Conservation (phyloP, 2,797 vertebrate species). For the Poecile montanus region DNA sequence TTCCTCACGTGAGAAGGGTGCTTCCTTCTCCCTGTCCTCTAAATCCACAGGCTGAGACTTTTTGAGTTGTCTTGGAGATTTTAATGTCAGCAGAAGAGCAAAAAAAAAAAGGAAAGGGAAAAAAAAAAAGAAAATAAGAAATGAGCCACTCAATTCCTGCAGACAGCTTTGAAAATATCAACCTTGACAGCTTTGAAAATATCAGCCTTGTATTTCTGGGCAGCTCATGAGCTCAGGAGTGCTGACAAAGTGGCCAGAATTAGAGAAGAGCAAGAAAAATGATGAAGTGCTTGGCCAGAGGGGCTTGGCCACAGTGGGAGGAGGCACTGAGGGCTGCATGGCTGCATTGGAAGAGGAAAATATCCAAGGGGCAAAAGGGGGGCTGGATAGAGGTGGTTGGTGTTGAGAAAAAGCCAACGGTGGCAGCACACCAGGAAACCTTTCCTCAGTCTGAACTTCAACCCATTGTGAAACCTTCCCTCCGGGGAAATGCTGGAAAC, state of each 20-base stretch:
- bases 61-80: neutral
- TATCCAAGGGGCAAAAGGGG: neutral
- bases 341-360: neutral
- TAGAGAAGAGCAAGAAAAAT: neutral
- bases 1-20: accelerated
- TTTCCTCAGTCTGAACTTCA: constrained; percentile 16
- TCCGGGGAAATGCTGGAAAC: constrained; percentile 6
- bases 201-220: neutral
- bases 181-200: neutral
- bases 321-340: accelerated
- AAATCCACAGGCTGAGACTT: neutral
- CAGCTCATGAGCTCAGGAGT: neutral
- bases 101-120: accelerated
- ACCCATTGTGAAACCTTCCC: constrained; percentile 17
- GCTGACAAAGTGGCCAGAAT: neutral
- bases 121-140: accelerated
- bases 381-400: neutral
- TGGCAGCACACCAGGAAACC: neutral
- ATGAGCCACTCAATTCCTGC: neutral
- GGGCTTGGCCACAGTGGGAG: accelerated
- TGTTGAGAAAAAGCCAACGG: neutral
- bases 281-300: neutral
- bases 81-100: neutral
- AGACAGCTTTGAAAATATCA: neutral
- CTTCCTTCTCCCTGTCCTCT: neutral